Evolutionary conservation across 1,140 invertebrate species (phyloP).

Genomic region (Hirudo medicinalis): DNA sequence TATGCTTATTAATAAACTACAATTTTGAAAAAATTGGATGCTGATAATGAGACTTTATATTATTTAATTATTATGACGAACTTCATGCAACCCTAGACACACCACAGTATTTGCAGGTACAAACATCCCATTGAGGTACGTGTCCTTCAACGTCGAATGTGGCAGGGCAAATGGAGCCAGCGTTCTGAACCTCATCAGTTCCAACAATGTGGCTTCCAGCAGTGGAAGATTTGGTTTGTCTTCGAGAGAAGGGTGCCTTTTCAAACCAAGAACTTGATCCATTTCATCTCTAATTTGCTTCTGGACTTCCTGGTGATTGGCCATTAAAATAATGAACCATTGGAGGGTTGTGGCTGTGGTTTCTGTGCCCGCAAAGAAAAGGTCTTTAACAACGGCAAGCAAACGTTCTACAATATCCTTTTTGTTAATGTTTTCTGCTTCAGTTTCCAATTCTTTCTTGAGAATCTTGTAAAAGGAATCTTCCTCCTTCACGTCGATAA

Average conservation of each 20-base stretch:
- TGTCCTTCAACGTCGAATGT: conserved; percentile 10
- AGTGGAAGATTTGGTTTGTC: conserved; percentile 23
- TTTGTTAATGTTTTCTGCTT: too few species aligned
- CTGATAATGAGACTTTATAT: too few species aligned
- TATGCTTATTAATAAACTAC: too few species aligned
- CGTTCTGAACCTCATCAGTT: neutral
- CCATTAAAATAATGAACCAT: conserved; percentile 35
- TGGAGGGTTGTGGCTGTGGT: conserved; percentile 35
- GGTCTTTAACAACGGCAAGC: conserved; percentile 14
- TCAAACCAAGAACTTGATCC: conserved; percentile 29
- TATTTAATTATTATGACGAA: too few species aligned
- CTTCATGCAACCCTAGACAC: too few species aligned
- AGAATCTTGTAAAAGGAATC: too few species aligned
- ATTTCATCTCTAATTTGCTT: conserved; percentile 33
- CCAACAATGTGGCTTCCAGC: neutral
- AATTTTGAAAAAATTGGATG: too few species aligned
- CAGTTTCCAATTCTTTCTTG: too few species aligned
- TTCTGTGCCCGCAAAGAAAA: conserved; percentile 35
- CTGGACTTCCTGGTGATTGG: conserved; percentile 38
- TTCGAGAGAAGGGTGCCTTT: conserved; percentile 26
- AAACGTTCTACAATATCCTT: neutral
- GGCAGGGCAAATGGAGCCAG: neutral
- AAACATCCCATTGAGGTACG: neutral
- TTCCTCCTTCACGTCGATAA: too few species aligned
- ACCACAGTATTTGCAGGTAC: conserved; percentile 29